Evolutionary conservation across 2,113 vertebrate genomes (phyloP).

Genomic region (Cariama cristata): DNA sequence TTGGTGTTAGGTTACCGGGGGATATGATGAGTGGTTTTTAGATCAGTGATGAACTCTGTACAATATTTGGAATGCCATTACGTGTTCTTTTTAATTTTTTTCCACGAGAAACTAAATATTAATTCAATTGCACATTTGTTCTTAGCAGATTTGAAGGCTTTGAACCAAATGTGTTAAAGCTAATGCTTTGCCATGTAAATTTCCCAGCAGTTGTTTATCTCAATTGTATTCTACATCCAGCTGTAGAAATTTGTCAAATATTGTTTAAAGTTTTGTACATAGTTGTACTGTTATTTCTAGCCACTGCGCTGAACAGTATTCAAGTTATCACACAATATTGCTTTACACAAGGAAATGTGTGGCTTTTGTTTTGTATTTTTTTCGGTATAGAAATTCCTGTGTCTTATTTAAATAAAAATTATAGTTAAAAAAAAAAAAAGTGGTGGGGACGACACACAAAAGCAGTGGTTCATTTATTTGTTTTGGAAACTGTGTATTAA

Average conservation of each 20-base stretch:
- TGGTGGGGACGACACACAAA: background rate
- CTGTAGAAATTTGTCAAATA: conserved; percentile 80
- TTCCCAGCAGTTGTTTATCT: conserved; percentile 79
- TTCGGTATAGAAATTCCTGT: conserved; percentile 88
- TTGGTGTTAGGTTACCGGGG: conserved; percentile 60
- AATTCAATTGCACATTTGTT: conserved; percentile 78
- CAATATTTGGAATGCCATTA: conserved; percentile 67
- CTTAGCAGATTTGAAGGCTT: conserved; percentile 74
- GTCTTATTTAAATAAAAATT: conserved; percentile 96
- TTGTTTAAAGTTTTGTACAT: conserved; percentile 84
- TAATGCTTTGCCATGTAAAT: conserved; percentile 79
- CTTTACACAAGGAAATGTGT: conserved; percentile 84
- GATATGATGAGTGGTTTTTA: conserved; percentile 51
- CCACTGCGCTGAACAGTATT: conserved; percentile 84
- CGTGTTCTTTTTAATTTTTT: conserved; percentile 68
- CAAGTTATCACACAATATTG: conserved; percentile 80
- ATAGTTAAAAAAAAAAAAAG: conserved; percentile 74
- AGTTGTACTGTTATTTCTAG: conserved; percentile 82
- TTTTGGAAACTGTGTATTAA: background rate
- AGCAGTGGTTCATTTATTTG: conserved; percentile 12
- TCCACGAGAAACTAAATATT: conserved; percentile 80
- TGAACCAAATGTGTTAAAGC: conserved; percentile 80
- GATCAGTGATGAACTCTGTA: conserved; percentile 70
- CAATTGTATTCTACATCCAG: conserved; percentile 77
- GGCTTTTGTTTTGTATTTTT: conserved; percentile 89